These are phyloP conservation scores for Cotesia chilonis DNA, from an alignment of 1,140 invertebrate genomes.

Conservation along the genomic window DNA sequence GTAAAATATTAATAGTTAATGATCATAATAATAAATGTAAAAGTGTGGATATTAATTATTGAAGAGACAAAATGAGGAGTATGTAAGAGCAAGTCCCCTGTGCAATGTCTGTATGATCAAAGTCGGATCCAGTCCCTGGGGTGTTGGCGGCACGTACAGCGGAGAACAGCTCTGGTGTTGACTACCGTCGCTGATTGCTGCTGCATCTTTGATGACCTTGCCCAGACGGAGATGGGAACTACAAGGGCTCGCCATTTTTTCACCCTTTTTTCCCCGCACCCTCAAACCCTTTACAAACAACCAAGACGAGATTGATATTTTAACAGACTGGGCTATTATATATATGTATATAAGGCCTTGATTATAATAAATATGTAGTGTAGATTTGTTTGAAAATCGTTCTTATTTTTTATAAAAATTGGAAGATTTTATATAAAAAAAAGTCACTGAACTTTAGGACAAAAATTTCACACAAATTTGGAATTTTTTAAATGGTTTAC, in stretches of 20 bases:
- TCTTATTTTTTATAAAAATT: no score
- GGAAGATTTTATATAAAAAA: no score
- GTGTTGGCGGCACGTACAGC: slow-evolving; percentile 31
- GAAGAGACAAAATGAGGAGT: background rate
- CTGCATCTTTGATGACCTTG: slow-evolving; percentile 66
- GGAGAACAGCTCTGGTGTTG: slow-evolving; percentile 44
- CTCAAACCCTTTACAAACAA: slow-evolving; percentile 56
- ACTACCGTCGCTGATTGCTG: slow-evolving; percentile 65
- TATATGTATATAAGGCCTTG: background rate
- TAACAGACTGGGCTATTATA: slow-evolving; percentile 55
- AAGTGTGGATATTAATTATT: no score
- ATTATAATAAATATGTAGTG: no score
- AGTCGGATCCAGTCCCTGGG: slow-evolving; percentile 35
- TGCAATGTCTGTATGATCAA: slow-evolving; percentile 46
- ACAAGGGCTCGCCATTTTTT: slow-evolving; percentile 36
- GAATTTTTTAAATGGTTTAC: no score
- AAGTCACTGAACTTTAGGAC: no score
- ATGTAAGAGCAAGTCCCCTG: background rate
- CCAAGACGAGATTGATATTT: slow-evolving; percentile 64
- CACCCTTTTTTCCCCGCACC: background rate
- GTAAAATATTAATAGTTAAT: no score
- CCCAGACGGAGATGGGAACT: slow-evolving; percentile 54
- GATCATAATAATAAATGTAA: background rate
- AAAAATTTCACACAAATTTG: no score
- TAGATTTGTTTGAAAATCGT: no score